These are phyloP conservation scores for Indicator indicator DNA, from an alignment of 2,113 vertebrate species.

Conservation along the genomic window DNA sequence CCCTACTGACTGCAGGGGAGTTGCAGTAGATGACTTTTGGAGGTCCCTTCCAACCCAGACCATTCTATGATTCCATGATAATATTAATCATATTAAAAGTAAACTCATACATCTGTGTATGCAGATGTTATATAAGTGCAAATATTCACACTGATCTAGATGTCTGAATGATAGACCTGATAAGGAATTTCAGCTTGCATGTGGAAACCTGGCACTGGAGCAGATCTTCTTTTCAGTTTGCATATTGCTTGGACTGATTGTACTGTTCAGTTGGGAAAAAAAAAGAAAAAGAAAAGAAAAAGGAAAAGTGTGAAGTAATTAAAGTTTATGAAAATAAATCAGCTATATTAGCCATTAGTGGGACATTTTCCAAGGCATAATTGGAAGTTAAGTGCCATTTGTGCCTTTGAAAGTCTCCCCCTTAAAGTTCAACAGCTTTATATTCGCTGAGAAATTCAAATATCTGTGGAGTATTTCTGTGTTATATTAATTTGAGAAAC, in stretches of 20 bases:
- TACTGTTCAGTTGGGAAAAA: background rate
- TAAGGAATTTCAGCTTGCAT: background rate
- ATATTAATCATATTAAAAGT: too few species aligned
- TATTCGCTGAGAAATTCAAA: background rate
- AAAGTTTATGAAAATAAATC: conserved; percentile 67
- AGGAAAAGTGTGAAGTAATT: conserved; percentile 42
- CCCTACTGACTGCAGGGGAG: too few species aligned
- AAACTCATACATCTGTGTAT: background rate
- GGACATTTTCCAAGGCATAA: conserved; percentile 50
- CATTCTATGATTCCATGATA: too few species aligned
- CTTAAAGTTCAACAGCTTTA: conserved; percentile 50
- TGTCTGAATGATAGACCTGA: background rate
- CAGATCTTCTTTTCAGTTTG: background rate
- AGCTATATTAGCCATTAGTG: conserved; percentile 48
- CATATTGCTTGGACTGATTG: background rate
- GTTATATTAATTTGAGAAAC: background rate
- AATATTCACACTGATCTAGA: background rate
- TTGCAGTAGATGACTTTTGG: too few species aligned
- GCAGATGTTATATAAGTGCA: background rate
- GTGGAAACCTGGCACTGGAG: background rate
- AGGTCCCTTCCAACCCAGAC: too few species aligned
- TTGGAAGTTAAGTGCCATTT: conserved; percentile 55
- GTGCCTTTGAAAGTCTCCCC: conserved; percentile 31
- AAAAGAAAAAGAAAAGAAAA: background rate
- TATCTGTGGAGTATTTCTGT: background rate